Base-by-base conservation (phyloP, 2,113 vertebrate genomes). In the Solenodon paradoxus region DNA sequence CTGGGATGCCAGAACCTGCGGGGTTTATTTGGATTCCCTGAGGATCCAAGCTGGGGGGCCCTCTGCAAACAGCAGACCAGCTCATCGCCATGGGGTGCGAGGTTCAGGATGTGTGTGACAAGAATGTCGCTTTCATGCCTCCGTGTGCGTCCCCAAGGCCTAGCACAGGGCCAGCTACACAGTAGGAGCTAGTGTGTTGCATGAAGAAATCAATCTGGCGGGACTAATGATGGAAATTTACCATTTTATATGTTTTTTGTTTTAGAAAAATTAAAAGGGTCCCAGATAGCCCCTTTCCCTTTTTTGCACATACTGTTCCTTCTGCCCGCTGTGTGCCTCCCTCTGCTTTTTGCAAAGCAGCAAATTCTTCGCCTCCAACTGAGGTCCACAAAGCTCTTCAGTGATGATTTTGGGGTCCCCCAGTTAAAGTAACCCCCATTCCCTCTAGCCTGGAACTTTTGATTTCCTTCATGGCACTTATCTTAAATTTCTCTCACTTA, bases 21-120 rank as follows among this genome's bases (percentile, higher is more conserved):
- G 93, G 95, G 92, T 80, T 96, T 97, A 85, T 97, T 97, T 97
- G 97, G 95, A 95, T 93, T 97, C 96, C 95, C 94, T 77, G 53
- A 90, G 95, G 95, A 94, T 77, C 87, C 53, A 7, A 90, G 87
- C 95, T 77, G 71, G 95, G 78, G 87, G 92, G 68, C 75, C 59
- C 80, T 95, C 89, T 80, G 30, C 97, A 93, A 92, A 79, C 92
- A 83, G 16, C 86, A 87, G 92, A 71, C 57, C 88, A n/a, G 78
- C 79, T 53, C 88, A 24, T 71, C 93, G 47, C 94, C 45, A 4
- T 13, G 63, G 97, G 96, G 80, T 30, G 89, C 66, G 94, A 28
- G 57, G 71, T 53, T 69, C 72, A 4, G 66, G 95, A 84, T 59
- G 81, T 89, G 71, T 88, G 85, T 59, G 84, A 95, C 93, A 66